These are phyloP conservation scores for Psettodes erumei DNA, from an alignment of 2,113 vertebrate species.

Conservation along the genomic window DNA sequence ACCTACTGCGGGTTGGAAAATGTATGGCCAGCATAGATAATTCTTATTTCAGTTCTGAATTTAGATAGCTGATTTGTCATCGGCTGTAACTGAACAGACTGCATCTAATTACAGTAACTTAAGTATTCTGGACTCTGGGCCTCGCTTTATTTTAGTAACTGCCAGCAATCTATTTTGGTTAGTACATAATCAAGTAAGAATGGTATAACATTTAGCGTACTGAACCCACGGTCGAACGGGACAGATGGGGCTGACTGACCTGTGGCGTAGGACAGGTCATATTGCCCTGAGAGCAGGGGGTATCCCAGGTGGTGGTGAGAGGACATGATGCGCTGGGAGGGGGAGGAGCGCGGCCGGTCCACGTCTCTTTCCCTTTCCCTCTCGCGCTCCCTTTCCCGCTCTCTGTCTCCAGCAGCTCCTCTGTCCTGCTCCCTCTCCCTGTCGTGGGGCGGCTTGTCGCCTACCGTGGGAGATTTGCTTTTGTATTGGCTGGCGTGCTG, in stretches of 20 bases:
- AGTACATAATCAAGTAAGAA: background rate
- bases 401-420: slow-evolving; percentile 83
- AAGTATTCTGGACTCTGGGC: background rate
- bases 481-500: slow-evolving; percentile 99
- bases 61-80: slow-evolving; percentile 9
- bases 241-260: slow-evolving; percentile 79
- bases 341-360: slow-evolving; percentile 95
- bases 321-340: slow-evolving; percentile 96
- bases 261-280: slow-evolving; percentile 96
- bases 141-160: background rate
- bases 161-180: slow-evolving; percentile 6
- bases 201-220: background rate
- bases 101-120: slow-evolving; percentile 1
- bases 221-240: background rate
- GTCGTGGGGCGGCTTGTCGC: slow-evolving; percentile 89
- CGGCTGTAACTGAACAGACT: slow-evolving; percentile 10
- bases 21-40: slow-evolving; percentile 23
- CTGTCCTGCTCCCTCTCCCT: slow-evolving; percentile 85
- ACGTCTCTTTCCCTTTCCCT: slow-evolving; percentile 86
- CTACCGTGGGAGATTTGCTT: slow-evolving; percentile 98
- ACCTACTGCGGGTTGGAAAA: slow-evolving; percentile 75
- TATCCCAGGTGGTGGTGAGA: slow-evolving; percentile 96
- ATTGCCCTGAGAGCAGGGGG: slow-evolving; percentile 94
- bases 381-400: slow-evolving; percentile 85
- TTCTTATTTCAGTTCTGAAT: slow-evolving; percentile 22